phyloP scores from a whole-genome alignment of 2,888 invertebrate genomes.

The Stratiomys singularior region DNA sequence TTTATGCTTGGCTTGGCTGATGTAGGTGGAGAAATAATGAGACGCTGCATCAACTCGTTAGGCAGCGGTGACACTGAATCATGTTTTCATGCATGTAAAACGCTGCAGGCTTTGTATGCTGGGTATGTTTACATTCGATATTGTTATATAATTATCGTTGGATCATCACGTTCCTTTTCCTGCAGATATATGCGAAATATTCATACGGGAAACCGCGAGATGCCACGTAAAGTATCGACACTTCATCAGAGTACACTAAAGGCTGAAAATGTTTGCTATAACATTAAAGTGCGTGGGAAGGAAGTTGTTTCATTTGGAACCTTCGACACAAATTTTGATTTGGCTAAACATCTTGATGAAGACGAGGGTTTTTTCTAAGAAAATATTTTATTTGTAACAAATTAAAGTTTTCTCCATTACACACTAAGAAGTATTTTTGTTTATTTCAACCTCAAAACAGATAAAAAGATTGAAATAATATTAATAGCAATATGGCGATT shows the following conservation, averaged over 20 bases:
- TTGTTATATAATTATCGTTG: neutral
- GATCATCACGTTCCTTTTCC: conserved; percentile 49
- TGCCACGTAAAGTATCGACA: conserved; percentile 76
- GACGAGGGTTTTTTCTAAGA: conserved; percentile 66
- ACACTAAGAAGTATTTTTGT: neutral
- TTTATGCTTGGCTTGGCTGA: conserved; percentile 85
- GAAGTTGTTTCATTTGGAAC: conserved; percentile 75
- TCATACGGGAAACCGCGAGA: conserved; percentile 69
- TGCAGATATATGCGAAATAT: conserved; percentile 66
- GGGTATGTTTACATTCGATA: conserved; percentile 57
- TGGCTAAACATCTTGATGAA: conserved; percentile 56
- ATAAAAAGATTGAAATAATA: no score
- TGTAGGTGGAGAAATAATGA: conserved; percentile 91
- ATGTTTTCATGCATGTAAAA: conserved; percentile 77
- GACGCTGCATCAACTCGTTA: conserved; percentile 85
- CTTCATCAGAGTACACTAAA: conserved; percentile 81
- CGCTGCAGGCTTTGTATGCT: conserved; percentile 69
- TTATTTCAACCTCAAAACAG: neutral
- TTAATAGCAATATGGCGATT: no score
- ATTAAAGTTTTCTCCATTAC: neutral
- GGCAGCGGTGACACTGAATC: conserved; percentile 78
- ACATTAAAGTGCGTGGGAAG: conserved; percentile 80
- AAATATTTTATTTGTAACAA: conserved; percentile 25
- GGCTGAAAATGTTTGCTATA: conserved; percentile 86
- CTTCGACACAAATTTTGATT: conserved; percentile 50